Evolutionary conservation across 2,888 invertebrate genomes (phyloP), one percentile per base, ranked within the genome.

Genomic region (Drosophila rellima): DNA sequence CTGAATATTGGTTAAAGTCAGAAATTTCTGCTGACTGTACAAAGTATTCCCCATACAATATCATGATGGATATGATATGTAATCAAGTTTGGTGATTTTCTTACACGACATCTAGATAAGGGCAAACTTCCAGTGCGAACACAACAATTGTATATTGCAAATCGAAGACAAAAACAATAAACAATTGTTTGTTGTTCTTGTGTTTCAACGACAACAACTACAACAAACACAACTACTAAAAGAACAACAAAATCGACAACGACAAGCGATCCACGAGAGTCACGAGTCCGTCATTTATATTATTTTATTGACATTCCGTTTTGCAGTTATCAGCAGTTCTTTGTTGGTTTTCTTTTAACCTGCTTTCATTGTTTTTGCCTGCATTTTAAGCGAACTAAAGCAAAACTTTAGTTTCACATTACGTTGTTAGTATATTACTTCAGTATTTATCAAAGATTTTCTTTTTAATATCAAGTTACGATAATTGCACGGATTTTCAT

Each of bases 251-350:
- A 40, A 37, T 48, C 61, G 39, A 72, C 6, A 40, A 18, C 55
- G 51, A 33, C 33, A 35, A 74, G 15, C 54, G 57, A 73, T 52
- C 60, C 74, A 56, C 40, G 56, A 54, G 52, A 82, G 84, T 85
- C 89, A 88, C 89, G 88, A 89, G 88, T 85, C 82, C 77, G 63
- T 88, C 88, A 80, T 80, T 84, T 85, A 78, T 88, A 88, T 85
- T 82, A 78, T 86, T 85, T 85, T 88, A 85, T 85, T 85, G 88
- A 70, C 86, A 75, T 77, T 84, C 70, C 51, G 64, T 64, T 68
- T 68, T 71, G 68, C 59, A 79, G 61, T 72, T 88, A 82, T 89
- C 89, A 82, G 81, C 57, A 44, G 44, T 70, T 75, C 57, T 72
- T 56, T 48, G 45, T 70, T 47, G 33, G 8, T 26, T 52, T 17